A percentile compares a stretch with the other conserved stretches of the same genome.
phyloP scores from a whole-genome alignment of 2,113 vertebrate genomes.

The Isurus oxyrinchus region DNA sequence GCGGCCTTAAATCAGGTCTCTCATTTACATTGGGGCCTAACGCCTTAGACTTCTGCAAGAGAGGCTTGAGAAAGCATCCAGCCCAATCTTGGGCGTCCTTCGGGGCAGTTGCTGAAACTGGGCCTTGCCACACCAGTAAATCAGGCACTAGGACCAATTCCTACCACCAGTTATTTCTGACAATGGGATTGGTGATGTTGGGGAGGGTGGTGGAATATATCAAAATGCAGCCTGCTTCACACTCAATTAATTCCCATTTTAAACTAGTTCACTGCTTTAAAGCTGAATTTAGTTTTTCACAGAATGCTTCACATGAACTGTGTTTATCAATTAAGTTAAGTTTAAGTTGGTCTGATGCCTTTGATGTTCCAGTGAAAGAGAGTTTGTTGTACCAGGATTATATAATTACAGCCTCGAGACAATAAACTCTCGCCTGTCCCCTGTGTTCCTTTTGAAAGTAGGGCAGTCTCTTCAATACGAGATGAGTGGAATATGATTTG shows the following conservation, averaged over 20 bases:
- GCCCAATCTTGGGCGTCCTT: too few relatives aligned
- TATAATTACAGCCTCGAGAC: background rate
- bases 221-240: background rate
- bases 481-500: background rate
- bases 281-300: background rate
- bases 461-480: background rate
- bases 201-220: fast-evolving
- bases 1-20: background rate
- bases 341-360: background rate
- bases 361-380: background rate
- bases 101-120: background rate
- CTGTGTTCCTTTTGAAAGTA: background rate
- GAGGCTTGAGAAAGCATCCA: background rate
- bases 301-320: background rate
- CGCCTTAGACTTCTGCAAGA: background rate
- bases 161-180: background rate
- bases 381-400: too few relatives aligned
- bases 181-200: background rate
- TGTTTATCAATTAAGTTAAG: background rate
- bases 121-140: background rate
- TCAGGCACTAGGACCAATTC: background rate
- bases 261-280: background rate
- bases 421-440: background rate
- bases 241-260: background rate
- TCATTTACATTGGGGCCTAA: background rate